A percentile compares a stretch with the other conserved stretches of the same genome.
These are phyloP conservation scores for Metopolophium dirhodum DNA, from an alignment of 1,140 invertebrate species.

Conservation along the genomic window DNA sequence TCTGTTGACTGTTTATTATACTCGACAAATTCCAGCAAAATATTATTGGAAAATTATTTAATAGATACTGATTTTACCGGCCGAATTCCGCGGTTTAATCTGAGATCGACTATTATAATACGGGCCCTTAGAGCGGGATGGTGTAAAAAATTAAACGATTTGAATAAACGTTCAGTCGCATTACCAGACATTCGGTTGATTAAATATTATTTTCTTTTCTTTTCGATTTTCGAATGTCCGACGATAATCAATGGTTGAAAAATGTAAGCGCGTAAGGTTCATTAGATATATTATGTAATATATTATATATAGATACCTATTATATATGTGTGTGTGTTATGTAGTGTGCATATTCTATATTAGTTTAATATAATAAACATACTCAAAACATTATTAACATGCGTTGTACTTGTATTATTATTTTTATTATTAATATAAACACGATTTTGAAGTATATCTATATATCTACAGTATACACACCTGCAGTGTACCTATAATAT, in stretches of 20 bases:
- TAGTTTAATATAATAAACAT: neutral
- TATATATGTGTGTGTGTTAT: neutral
- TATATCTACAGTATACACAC: neutral
- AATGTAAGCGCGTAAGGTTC: neutral
- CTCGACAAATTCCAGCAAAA: neutral
- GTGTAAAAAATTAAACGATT: neutral
- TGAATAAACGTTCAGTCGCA: neutral
- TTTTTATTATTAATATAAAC: neutral
- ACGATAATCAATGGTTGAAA: neutral
- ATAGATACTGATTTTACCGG: neutral
- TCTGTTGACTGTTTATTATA: neutral
- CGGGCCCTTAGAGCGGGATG: neutral
- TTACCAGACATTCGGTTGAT: neutral
- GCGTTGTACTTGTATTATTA: neutral
- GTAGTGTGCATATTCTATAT: neutral
- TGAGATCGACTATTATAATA: too few species aligned
- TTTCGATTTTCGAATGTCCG: neutral
- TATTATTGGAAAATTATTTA: neutral
- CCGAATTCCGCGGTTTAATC: too few species aligned
- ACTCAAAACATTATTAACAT: slow-evolving; percentile 6
- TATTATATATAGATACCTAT: too few species aligned
- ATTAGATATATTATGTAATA: neutral
- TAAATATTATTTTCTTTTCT: neutral
- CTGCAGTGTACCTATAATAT: neutral
- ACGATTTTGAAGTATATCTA: neutral